Evolutionary conservation across 2,888 invertebrate species (phyloP).

Genomic region (Escarpia spicata): DNA sequence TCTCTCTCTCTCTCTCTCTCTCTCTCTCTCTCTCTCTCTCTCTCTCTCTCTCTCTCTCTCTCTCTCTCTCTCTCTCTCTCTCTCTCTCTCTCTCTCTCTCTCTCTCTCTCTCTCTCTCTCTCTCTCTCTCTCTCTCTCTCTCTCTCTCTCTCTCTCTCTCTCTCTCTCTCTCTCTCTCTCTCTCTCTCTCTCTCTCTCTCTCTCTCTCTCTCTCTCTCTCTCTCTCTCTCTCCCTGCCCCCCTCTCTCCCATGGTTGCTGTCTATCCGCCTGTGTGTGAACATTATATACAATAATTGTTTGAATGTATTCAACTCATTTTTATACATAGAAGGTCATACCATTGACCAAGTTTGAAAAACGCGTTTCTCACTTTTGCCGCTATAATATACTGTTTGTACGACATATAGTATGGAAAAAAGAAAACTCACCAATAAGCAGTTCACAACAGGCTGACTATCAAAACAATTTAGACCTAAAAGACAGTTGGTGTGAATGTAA

Average conservation of each 20-base stretch:
- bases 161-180: constrained; percentile 27
- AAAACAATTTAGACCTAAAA: too few species aligned
- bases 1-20: constrained; percentile 12
- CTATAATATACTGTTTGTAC: too few species aligned
- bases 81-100: constrained; percentile 27
- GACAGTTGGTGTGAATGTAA: too few species aligned
- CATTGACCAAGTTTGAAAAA: too few species aligned
- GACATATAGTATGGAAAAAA: too few species aligned
- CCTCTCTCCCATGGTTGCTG: background rate
- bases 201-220: constrained; percentile 25
- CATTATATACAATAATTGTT: too few species aligned
- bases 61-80: constrained; percentile 28
- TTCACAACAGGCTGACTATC: too few species aligned
- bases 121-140: constrained; percentile 28
- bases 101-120: constrained; percentile 28
- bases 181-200: constrained; percentile 29
- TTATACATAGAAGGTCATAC: too few species aligned
- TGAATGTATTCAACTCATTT: too few species aligned
- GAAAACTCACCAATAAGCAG: too few species aligned
- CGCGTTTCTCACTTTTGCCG: too few species aligned
- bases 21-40: constrained; percentile 26
- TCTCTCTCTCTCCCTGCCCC: constrained; percentile 22
- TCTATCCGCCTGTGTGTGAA: background rate
- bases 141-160: constrained; percentile 27
- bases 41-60: constrained; percentile 28